Conservation (phyloP, 2,797 vertebrate genomes). For the Sus cebifrons region DNA sequence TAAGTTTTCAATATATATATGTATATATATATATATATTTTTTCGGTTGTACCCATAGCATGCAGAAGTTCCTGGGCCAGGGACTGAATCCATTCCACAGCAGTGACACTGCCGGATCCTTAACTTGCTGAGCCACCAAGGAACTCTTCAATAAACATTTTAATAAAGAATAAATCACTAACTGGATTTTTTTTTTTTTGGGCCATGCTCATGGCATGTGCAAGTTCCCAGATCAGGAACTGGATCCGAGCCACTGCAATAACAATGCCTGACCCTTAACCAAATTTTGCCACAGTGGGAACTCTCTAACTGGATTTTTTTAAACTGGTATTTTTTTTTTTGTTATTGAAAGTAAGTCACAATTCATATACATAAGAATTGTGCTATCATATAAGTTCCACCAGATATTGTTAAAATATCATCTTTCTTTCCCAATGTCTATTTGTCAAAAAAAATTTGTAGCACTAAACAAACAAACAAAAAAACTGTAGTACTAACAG, state of each 20-base stretch:
- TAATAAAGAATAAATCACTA: conserved; percentile 72
- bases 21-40: too few species aligned
- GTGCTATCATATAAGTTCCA: conserved; percentile 1
- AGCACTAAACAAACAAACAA: too few species aligned
- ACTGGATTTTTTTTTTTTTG: conserved; percentile 36
- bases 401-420: neutral
- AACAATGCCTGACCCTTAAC: too few species aligned
- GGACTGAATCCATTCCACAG: too few species aligned
- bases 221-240: too few species aligned
- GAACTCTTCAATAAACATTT: conserved; percentile 33
- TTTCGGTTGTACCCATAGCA: too few species aligned
- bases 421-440: neutral
- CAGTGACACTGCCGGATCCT: too few species aligned
- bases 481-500: neutral
- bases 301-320: neutral
- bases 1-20: neutral
- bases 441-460: neutral
- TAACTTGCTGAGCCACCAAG: too few species aligned
- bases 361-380: neutral
- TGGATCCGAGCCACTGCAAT: too few species aligned
- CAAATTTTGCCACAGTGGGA: too few species aligned
- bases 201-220: too few species aligned
- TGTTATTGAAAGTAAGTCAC: conserved; percentile 28
- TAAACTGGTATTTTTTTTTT: neutral
- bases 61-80: too few species aligned